Base-by-base conservation (phyloP, 2,113 vertebrate genomes). In the Zosterops borbonicus region DNA sequence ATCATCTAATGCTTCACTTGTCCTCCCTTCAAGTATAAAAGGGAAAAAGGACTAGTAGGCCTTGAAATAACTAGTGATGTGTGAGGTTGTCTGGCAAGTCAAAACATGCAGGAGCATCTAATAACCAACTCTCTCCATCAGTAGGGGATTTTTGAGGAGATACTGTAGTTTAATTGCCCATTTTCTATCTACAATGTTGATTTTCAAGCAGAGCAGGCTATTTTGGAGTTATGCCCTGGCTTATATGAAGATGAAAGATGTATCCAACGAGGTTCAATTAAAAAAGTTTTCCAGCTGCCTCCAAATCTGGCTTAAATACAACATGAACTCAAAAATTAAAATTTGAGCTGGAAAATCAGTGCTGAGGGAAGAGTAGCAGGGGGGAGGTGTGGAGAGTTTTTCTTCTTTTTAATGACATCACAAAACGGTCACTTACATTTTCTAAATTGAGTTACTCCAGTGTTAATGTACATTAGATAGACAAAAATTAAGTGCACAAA, bases 31-130 rank as follows among this genome's bases (percentile, higher is more conserved):
- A 78, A 68, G 39, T 44, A 84, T 9, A 84, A 78, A 83, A 74
- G 5, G 24, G 55, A 86, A 89, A 77, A 83, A 39, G 35, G 69
- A 92, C 87, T 10, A 93, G 62, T 3, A 88, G 62, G 37, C 69
- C 46, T 82, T 71, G 77, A 87, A 95, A 39, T 59, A 92, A 75
- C 47, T 67, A 52, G 64, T 27, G 23, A 89, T 64, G 7, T 70
- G 76, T 50, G 47, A 91, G 50, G 80, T 29, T 70, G 50, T 41
- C 46, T 35, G 14, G 59, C 73, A 91, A 94, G 89, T 87, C 77
- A 91, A 78, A 94, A 96, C 92, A 94, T 5, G 84, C 47, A 91
- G 63, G 59, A 96, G 42, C 46, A 87, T 33, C 89, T 83, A 83
- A 89, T 50, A 96, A 81, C 47, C 23, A 89, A 37, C 69, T 75